phyloP scores from a whole-genome alignment of 2,888 invertebrate genomes.

The Meteorus cinctellus region DNA sequence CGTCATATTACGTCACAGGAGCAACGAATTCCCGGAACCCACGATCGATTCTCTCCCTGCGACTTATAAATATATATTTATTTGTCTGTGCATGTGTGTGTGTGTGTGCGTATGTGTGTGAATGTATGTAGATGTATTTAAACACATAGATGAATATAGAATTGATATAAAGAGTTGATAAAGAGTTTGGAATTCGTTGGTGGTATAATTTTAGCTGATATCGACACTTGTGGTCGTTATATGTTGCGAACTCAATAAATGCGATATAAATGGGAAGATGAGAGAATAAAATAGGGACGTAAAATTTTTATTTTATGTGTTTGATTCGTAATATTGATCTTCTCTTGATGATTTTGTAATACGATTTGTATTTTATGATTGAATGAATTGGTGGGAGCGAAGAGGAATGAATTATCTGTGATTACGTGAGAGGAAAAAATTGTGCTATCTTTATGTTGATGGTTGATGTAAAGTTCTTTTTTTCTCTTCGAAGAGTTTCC shows the following conservation, averaged over 20 bases:
- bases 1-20: slow-evolving; percentile 57
- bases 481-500: too few relatives aligned
- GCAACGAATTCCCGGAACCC: slow-evolving; percentile 50
- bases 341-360: too few relatives aligned
- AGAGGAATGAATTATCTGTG: too few relatives aligned
- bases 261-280: background rate
- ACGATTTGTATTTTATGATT: too few relatives aligned
- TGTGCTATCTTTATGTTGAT: too few relatives aligned
- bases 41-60: slow-evolving; percentile 52
- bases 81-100: too few relatives aligned
- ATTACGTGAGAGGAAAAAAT: too few relatives aligned
- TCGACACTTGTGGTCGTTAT: background rate
- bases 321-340: too few relatives aligned
- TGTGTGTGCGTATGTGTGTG: background rate
- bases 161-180: background rate
- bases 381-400: too few relatives aligned
- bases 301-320: background rate
- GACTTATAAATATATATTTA: background rate
- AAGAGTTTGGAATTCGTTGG: background rate
- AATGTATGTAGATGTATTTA: background rate
- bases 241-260: background rate
- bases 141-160: background rate
- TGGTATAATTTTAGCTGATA: background rate
- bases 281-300: background rate
- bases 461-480: too few relatives aligned